These are phyloP conservation scores for Aporophyla lueneburgensis DNA, from an alignment of 2,888 invertebrate species.

Conservation along the genomic window DNA sequence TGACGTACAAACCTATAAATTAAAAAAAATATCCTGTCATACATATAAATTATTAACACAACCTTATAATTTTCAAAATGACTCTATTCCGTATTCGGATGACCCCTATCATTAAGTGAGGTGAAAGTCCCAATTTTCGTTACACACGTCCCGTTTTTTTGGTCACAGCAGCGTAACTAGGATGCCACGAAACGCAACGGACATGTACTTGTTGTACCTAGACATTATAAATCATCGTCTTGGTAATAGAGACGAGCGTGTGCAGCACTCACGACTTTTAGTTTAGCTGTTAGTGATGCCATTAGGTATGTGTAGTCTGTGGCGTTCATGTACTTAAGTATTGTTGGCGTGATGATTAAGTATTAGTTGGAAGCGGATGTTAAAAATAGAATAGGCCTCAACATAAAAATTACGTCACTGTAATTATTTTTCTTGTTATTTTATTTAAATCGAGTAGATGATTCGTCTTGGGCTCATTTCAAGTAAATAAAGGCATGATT, in stretches of 20 bases:
- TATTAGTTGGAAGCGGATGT: slow-evolving; percentile 56
- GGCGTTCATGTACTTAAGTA: slow-evolving; percentile 24
- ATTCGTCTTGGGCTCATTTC: neutral
- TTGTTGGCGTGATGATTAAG: slow-evolving; percentile 50
- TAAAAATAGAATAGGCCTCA: slow-evolving; percentile 9
- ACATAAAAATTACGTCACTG: slow-evolving; percentile 16
- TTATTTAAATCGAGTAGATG: neutral
- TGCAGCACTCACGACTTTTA: slow-evolving; percentile 60
- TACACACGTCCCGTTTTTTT: slow-evolving; percentile 34
- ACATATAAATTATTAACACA: slow-evolving; percentile 1
- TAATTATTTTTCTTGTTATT: neutral
- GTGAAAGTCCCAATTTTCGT: slow-evolving; percentile 56
- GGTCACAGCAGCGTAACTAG: slow-evolving; percentile 15
- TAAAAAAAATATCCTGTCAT: neutral
- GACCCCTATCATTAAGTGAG: slow-evolving; percentile 45
- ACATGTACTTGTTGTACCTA: slow-evolving; percentile 10
- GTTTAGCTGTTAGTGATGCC: slow-evolving; percentile 43
- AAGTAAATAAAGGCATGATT: neutral
- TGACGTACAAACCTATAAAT: too few species aligned
- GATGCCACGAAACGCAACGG: neutral
- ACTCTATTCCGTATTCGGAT: slow-evolving; percentile 29
- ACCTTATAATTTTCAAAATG: slow-evolving; percentile 37
- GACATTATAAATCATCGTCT: slow-evolving; percentile 58
- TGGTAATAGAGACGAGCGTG: slow-evolving; percentile 55
- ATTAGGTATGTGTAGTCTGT: slow-evolving; percentile 50